phyloP scores from a whole-genome alignment of 2,113 vertebrate species.

The Plecturocebus donacophilus region DNA sequence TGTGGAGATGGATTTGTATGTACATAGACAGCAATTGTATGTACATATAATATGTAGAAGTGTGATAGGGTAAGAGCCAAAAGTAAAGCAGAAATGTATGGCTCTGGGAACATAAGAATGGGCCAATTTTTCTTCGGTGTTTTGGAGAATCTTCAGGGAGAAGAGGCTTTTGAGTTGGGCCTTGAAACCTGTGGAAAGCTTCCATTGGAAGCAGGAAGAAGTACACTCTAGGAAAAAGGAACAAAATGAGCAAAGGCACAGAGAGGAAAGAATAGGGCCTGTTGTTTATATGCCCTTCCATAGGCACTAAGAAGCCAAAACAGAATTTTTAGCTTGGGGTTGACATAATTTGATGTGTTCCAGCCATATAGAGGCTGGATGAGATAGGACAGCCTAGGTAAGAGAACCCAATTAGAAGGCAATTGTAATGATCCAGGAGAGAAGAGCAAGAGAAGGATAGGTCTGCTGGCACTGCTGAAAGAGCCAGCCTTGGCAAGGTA shows the following conservation, averaged over 20 bases:
- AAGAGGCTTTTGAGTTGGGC: background rate
- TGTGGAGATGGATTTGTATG: background rate
- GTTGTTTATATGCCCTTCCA: background rate
- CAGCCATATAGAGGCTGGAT: background rate
- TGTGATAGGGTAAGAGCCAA: background rate
- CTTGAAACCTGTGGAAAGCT: background rate
- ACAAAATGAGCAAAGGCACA: background rate
- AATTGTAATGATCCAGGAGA: background rate
- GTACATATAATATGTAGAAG: background rate
- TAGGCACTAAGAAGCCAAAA: background rate
- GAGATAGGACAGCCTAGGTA: background rate
- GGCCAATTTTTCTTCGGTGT: background rate
- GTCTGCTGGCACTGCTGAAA: background rate
- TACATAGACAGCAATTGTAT: background rate
- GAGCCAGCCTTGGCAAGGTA: background rate
- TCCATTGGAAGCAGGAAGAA: slow-evolving; percentile 9
- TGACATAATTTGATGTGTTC: background rate
- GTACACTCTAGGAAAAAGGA: background rate
- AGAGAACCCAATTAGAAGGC: background rate
- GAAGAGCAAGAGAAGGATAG: background rate
- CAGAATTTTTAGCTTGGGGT: background rate
- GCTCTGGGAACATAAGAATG: background rate
- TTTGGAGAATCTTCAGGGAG: background rate
- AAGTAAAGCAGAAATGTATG: slow-evolving; percentile 14
- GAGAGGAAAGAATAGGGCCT: background rate